Base-by-base conservation (phyloP, 2,888 invertebrate genomes). In the Embidobia sp. region DNA sequence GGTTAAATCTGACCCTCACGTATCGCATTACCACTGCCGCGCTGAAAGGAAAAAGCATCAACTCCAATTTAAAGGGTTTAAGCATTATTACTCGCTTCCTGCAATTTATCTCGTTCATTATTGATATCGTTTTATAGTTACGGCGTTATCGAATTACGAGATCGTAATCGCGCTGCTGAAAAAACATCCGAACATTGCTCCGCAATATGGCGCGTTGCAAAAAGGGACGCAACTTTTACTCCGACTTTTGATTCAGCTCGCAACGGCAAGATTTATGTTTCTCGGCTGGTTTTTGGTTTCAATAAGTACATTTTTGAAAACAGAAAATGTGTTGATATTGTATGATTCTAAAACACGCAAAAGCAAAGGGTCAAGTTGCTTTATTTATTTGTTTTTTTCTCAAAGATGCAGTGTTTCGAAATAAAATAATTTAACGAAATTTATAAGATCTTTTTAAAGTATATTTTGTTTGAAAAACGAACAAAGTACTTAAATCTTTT, bases 1-100 rank as follows among this genome's bases (percentile, higher is more conserved):
- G 81, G 80, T 82, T 81, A 82, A 88, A 87, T 88, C 87, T 88
- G 85, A 88, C 87, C 88, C 87, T 81, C 77, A 81, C 66, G 82
- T 86, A 87, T 88, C 86, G 84, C 83, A 79, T 88, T 87, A 86
- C 88, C 82, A 72, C 80, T 83, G 79, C 82, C 83, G 84, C 82
- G 77, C 83, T 61, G 53, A 82, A 51, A 80, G 80, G 81, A 81
- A 79, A 79, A 66, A 64, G 57, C 80, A 82, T 80, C 78, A 66
- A 80, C 82, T 79, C 81, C 82, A 83, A 85, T 83, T 82, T 84
- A 83, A 83, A 82, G 82, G 82, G 77, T 80, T 80, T 80, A 81
- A 75, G 78, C 82, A 84, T 83, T 86, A 85, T 85, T 83, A 82
- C 80, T 35, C 33, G 61, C 37, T 67, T 72, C 40, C 72, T 57